Percentiles rank a stretch among this genome's conserved stretches.
These are phyloP conservation scores for Recurvirostra avosetta DNA, from an alignment of 2,113 vertebrate species.

Conservation along the genomic window DNA sequence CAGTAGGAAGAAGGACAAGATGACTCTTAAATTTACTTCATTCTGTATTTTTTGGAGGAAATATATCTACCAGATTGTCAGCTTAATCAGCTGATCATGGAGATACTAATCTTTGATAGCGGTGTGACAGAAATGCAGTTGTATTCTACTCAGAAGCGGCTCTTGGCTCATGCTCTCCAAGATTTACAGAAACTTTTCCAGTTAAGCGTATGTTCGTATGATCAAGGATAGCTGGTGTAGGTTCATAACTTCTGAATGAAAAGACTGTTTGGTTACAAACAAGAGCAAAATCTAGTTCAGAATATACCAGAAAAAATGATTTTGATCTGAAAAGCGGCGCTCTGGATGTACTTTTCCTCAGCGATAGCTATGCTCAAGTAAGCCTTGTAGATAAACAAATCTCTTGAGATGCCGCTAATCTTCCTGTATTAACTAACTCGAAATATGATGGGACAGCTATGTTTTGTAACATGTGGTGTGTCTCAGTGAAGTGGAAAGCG, in stretches of 20 bases:
- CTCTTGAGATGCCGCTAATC: background rate
- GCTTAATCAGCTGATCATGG: background rate
- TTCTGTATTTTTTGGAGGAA: background rate
- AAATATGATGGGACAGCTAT: constrained; percentile 32
- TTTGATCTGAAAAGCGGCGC: background rate
- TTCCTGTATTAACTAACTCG: background rate
- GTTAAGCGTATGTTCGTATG: accelerated
- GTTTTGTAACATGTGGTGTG: constrained; percentile 10
- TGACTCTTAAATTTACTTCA: background rate
- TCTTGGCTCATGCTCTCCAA: background rate
- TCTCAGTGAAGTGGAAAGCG: constrained; percentile 29
- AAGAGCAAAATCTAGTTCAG: background rate
- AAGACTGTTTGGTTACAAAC: background rate
- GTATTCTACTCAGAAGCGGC: background rate
- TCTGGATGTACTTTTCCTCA: background rate
- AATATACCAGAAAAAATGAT: background rate
- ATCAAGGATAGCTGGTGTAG: background rate
- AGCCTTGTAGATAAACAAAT: background rate
- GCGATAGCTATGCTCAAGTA: background rate
- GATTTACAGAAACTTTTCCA: background rate
- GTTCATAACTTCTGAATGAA: background rate
- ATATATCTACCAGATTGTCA: background rate
- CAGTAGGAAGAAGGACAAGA: background rate
- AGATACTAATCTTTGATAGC: background rate
- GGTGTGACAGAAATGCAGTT: background rate